Evolutionary conservation across 1,140 invertebrate species (phyloP).

Genomic region (Pseudomyrmex sp.): DNA sequence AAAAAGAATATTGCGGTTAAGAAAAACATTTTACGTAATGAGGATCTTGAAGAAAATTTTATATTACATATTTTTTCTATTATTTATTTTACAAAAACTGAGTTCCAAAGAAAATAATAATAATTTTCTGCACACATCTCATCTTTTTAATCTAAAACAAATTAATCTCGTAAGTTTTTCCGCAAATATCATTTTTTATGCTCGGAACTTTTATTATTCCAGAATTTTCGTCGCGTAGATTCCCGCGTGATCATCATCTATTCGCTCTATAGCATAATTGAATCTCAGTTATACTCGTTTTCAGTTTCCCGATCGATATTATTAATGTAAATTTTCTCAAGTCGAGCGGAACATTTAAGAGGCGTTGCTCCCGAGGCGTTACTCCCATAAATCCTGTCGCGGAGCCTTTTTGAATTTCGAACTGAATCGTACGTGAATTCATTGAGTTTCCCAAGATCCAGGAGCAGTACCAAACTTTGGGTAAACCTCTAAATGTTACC

Average conservation of each 20-base stretch:
- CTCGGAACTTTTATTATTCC: neutral
- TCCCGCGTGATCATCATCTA: conserved; percentile 18
- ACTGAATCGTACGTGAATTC: conserved; percentile 59
- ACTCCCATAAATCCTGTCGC: conserved; percentile 39
- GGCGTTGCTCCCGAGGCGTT: conserved; percentile 39
- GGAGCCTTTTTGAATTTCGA: conserved; percentile 28
- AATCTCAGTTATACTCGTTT: conserved; percentile 63
- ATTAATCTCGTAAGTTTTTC: neutral
- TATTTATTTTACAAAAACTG: neutral
- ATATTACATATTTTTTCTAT: conserved; percentile 8
- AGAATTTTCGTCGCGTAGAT: neutral
- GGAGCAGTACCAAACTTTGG: conserved; percentile 90
- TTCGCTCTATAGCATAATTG: conserved; percentile 46
- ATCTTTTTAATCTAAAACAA: neutral
- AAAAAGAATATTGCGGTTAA: conserved; percentile 6
- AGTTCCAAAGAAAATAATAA: neutral
- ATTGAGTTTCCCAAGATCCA: conserved; percentile 89
- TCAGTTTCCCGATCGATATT: conserved; percentile 41
- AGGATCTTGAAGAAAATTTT: neutral
- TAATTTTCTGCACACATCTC: neutral
- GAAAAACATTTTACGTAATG: neutral
- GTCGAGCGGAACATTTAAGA: conserved; percentile 43
- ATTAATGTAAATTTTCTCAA: conserved; percentile 59
- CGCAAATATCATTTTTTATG: conserved; percentile 5
- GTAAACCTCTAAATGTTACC: conserved; percentile 82